These are phyloP conservation scores for Scaptomyza caliginosa DNA, from an alignment of 2,888 invertebrate species.

Conservation along the genomic window DNA sequence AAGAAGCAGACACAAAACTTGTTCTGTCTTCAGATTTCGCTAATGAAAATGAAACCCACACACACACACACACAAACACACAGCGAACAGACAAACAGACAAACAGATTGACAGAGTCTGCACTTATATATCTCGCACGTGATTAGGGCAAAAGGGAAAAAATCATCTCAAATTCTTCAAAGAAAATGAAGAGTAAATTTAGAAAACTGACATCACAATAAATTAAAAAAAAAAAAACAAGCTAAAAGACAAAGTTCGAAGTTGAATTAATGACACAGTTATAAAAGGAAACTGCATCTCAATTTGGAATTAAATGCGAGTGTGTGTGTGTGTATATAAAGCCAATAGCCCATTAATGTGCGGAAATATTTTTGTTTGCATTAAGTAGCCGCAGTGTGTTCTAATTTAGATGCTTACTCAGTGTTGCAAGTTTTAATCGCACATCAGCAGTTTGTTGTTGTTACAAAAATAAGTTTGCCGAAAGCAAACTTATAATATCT, in stretches of 20 bases:
- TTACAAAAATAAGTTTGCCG: neutral
- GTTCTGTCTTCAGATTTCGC: constrained; percentile 62
- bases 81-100: neutral
- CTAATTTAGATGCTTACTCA: constrained; percentile 10
- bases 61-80: constrained; percentile 5
- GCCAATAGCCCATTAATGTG: constrained; percentile 36
- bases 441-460: neutral
- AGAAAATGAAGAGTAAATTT: constrained; percentile 39
- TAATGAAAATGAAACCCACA: constrained; percentile 60
- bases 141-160: constrained; percentile 25
- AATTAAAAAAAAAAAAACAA: constrained; percentile 24
- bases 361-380: constrained; percentile 29
- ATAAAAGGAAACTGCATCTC: neutral
- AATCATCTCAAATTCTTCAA: constrained; percentile 35
- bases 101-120: constrained; percentile 14
- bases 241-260: constrained; percentile 31
- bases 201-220: constrained; percentile 63
- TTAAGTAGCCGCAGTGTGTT: constrained; percentile 12
- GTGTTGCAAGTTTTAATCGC: neutral
- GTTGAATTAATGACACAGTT: constrained; percentile 46
- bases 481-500: no score
- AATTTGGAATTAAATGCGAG: neutral
- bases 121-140: constrained; percentile 40
- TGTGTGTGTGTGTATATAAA: constrained; percentile 20
- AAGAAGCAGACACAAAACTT: constrained; percentile 55